Evolutionary conservation across 35 echinoderm and acorn worm species (phyloP).

Genomic region (Ptychodera flava): DNA sequence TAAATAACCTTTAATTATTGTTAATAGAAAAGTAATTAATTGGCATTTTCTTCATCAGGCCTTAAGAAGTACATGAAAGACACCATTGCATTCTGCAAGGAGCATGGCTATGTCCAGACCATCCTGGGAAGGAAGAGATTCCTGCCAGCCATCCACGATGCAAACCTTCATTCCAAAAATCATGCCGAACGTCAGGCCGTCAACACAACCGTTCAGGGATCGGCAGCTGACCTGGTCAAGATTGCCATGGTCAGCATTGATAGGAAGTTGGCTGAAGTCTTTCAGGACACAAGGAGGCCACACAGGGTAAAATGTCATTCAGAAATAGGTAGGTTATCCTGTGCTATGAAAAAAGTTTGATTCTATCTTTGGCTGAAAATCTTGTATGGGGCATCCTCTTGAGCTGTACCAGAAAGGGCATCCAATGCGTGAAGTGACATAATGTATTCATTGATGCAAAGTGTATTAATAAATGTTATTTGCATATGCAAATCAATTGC

Average conservation of each 20-base stretch:
- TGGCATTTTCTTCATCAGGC: slow-evolving; percentile 33
- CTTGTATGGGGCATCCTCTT: too few species aligned
- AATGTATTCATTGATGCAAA: too few species aligned
- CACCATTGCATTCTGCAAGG: slow-evolving; percentile 48
- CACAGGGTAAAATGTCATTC: slow-evolving; percentile 57
- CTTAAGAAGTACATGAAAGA: slow-evolving; percentile 68
- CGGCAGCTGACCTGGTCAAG: slow-evolving; percentile 94
- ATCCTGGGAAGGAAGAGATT: slow-evolving; percentile 55
- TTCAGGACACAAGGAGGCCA: slow-evolving; percentile 47
- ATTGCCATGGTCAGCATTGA: slow-evolving; percentile 88
- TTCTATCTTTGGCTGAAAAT: too few species aligned
- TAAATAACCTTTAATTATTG: too few species aligned
- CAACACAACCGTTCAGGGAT: slow-evolving; percentile 96
- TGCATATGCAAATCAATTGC: too few species aligned
- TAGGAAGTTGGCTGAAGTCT: slow-evolving; percentile 36
- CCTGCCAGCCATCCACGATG: slow-evolving; percentile 68
- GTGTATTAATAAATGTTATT: too few species aligned
- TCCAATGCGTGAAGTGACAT: too few species aligned
- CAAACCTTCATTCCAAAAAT: slow-evolving; percentile 47
- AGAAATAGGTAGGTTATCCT: slow-evolving; percentile 27
- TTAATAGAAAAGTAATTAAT: too few species aligned
- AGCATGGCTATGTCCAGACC: slow-evolving; percentile 71
- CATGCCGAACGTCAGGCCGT: slow-evolving; percentile 96
- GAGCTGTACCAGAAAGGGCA: too few species aligned
- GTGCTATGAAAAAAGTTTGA: too few species aligned